These are phyloP conservation scores for Periophthalmodon schlosseri DNA, from an alignment of 2,113 vertebrate species.

Conservation along the genomic window DNA sequence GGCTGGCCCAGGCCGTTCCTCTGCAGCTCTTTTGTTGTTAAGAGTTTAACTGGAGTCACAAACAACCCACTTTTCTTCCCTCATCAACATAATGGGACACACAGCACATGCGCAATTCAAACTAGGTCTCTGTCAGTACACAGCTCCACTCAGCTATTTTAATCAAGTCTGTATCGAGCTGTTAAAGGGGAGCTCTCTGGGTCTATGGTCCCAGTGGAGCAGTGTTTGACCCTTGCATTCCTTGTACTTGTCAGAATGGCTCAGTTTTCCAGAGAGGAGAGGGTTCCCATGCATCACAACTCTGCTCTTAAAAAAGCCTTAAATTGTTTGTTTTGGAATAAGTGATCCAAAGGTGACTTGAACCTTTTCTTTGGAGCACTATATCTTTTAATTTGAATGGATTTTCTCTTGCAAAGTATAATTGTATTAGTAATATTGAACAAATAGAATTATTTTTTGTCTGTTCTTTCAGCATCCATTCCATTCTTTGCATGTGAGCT, in stretches of 20 bases:
- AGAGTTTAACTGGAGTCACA: conserved; percentile 63
- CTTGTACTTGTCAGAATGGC: conserved; percentile 20
- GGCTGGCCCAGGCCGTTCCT: conserved; percentile 53
- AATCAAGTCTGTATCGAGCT: conserved; percentile 24
- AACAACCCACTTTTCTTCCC: conserved; percentile 48
- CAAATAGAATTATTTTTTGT: neutral
- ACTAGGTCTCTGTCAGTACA: conserved; percentile 20
- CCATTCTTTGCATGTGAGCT: conserved; percentile 80
- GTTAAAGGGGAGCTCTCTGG: conserved; percentile 34
- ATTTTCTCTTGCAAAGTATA: too few relatives aligned
- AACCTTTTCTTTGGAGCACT: neutral
- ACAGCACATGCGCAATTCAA: conserved; percentile 33
- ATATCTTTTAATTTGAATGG: neutral
- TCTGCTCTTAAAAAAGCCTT: conserved; percentile 15
- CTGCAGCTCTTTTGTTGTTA: conserved; percentile 44
- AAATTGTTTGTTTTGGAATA: neutral
- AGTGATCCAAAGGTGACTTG: neutral
- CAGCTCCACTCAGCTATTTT: conserved; percentile 18
- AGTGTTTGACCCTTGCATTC: conserved; percentile 42
- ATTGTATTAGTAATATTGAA: neutral
- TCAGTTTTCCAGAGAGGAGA: conserved; percentile 34
- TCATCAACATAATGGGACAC: conserved; percentile 42
- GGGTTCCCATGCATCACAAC: conserved; percentile 31
- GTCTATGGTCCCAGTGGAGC: conserved; percentile 33
- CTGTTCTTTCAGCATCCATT: conserved; percentile 68